Evolutionary conservation across 2,888 invertebrate genomes (phyloP).

Genomic region (Acanthopleura granulata): DNA sequence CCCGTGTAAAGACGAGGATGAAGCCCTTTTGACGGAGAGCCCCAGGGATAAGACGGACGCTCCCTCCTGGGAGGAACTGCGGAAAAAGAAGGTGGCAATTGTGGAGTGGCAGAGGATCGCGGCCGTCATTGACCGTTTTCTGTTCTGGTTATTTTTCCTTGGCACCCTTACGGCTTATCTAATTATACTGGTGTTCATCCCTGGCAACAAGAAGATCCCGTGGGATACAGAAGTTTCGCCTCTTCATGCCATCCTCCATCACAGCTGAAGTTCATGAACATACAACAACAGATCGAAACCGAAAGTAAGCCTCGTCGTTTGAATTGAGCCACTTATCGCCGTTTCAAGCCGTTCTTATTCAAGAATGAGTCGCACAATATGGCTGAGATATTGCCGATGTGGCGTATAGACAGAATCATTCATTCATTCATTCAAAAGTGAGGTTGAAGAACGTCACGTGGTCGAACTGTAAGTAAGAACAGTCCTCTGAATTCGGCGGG

Average conservation of each 20-base stretch:
- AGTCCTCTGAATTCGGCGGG: no score
- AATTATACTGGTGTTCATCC: conserved; percentile 59
- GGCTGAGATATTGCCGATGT: no score
- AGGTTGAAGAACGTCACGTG: no score
- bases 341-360: no score
- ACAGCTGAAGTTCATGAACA: not conserved
- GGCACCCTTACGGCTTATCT: conserved; percentile 61
- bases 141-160: conserved; percentile 64
- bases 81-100: conserved; percentile 48
- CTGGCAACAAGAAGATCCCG: conserved; percentile 29
- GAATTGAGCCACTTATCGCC: no score
- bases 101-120: conserved; percentile 67
- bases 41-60: not conserved
- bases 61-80: conserved; percentile 13
- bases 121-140: conserved; percentile 59
- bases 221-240: conserved; percentile 1
- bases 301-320: no score
- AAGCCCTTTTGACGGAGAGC: conserved; percentile 18
- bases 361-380: no score
- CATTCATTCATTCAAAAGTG: no score
- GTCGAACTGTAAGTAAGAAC: no score
- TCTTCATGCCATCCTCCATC: not conserved
- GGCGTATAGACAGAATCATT: no score
- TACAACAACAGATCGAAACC: no score
- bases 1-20: not conserved